Evolutionary conservation across 2,888 invertebrate species (phyloP), one percentile per base, ranked within the genome.

Genomic region (Drosophila cognata): DNA sequence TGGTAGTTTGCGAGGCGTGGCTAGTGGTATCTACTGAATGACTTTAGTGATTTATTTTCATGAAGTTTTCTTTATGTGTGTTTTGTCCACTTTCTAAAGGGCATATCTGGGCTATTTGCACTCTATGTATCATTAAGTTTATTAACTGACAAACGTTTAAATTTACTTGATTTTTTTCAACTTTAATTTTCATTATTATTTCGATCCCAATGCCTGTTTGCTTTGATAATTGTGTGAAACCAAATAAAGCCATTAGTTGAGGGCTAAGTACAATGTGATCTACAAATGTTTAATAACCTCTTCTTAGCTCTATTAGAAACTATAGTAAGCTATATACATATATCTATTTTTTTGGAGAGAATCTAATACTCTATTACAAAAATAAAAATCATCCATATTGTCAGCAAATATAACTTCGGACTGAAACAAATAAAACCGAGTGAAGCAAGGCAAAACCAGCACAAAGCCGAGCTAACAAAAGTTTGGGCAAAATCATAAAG

Each of bases 401-500:
- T 25, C 72, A 67, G 71, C 59, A 77, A 77, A 65, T 67, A 72
- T 56, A 61, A 38, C 51, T 58, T 21, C 31, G 51, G 66, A 29
- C 35, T 35, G 36, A 35, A 31, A 41, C n/a, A 62, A 66, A 35
- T 56, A 38, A 38, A 66, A 63, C 4, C 48, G 18, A 58, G 43
- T 50, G n/a, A 38, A 36, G 31, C 33, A 31, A 51, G 36, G 29
- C 53, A 52, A 61, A 57, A 43, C 56, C 28, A 51, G 59, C 50
- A 65, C 57, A 68, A 72, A 68, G 66, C 69, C 67, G 36, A 65
- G 61, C 69, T 82, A 77, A 82, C 77, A 76, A 82, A 84, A 88
- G 59, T 88, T 84, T 75, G 69, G 29, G 35, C 46, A 66, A 82
- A 88, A 88, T 85, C 85, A 88, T 88, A 85, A 79, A 83, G 87